These are phyloP conservation scores for Sebastes melanostomus DNA, from an alignment of 2,797 vertebrate genomes.

Conservation along the genomic window DNA sequence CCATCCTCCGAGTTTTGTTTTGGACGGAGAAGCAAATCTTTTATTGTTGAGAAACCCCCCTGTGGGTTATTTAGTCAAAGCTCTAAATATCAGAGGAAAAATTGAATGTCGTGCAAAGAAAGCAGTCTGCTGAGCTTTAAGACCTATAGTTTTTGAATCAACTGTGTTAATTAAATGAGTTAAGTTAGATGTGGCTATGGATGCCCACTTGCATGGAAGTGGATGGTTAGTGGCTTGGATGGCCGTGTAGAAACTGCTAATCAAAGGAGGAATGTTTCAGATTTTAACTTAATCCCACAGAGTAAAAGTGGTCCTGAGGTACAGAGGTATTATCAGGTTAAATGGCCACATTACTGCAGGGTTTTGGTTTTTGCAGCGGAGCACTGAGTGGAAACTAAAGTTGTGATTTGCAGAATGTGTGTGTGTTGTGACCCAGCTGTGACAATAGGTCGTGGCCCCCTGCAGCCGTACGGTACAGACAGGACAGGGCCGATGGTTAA, in stretches of 20 bases:
- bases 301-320: not conserved
- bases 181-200: not conserved
- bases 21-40: not conserved
- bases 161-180: not conserved
- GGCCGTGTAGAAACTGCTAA: not conserved
- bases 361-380: not conserved
- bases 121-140: not conserved
- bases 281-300: not conserved
- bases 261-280: not conserved
- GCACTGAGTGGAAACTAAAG: conserved; percentile 15
- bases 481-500: conserved; percentile 68
- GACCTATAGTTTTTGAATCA: not conserved
- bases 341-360: not conserved
- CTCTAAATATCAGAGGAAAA: conserved; percentile 22
- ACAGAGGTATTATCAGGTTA: not conserved
- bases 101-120: not conserved
- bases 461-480: conserved; percentile 57
- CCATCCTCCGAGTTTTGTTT: conserved; percentile 3
- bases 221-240: not conserved
- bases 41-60: not conserved
- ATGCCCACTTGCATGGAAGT: not conserved
- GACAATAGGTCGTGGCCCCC: conserved; percentile 68
- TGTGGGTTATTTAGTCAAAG: not conserved
- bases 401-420: conserved; percentile 37
- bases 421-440: conserved; percentile 61